A percentile compares a stretch with the other conserved stretches of the same genome.
Evolutionary conservation across 2,113 vertebrate genomes (phyloP).

Genomic region (Cyphomyrus discorhynchus): DNA sequence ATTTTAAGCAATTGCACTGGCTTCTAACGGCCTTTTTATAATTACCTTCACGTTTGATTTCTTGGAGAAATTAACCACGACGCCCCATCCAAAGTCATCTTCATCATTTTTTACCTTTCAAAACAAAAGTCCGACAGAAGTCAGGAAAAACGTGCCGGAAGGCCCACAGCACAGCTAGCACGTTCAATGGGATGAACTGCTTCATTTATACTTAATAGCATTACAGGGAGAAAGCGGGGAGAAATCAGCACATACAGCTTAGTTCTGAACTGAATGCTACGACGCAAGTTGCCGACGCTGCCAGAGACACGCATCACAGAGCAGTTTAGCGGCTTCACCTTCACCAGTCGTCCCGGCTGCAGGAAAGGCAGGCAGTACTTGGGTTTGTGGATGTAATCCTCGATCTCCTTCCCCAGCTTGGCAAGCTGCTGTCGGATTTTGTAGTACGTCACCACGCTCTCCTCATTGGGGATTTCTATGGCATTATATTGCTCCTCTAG

Average conservation of each 20-base stretch:
- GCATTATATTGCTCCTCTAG: slow-evolving; percentile 82
- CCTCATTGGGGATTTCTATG: slow-evolving; percentile 89
- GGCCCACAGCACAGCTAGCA: not conserved
- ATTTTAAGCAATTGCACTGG: not conserved
- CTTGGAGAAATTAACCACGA: slow-evolving; percentile 94
- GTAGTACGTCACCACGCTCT: slow-evolving; percentile 87
- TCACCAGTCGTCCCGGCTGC: slow-evolving; percentile 87
- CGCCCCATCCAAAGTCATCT: slow-evolving; percentile 92
- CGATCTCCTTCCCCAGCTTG: slow-evolving; percentile 87
- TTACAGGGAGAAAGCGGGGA: not conserved
- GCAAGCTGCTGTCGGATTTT: slow-evolving; percentile 92
- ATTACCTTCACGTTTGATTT: slow-evolving; percentile 90
- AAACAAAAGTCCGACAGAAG: not conserved
- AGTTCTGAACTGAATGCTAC: not conserved
- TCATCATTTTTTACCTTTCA: slow-evolving; percentile 84
- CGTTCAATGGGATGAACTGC: not conserved
- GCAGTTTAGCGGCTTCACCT: slow-evolving; percentile 56
- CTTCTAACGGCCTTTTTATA: not conserved
- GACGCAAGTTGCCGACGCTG: not conserved
- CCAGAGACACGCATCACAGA: not conserved
- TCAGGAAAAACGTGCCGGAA: not conserved
- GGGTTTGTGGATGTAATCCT: slow-evolving; percentile 88
- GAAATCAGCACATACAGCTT: not conserved
- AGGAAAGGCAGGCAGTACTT: slow-evolving; percentile 93
- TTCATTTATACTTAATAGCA: not conserved